A percentile compares a stretch with the other conserved stretches of the same genome.
Conservation (phyloP, 2,113 vertebrate genomes). For the Gadus macrocephalus region DNA sequence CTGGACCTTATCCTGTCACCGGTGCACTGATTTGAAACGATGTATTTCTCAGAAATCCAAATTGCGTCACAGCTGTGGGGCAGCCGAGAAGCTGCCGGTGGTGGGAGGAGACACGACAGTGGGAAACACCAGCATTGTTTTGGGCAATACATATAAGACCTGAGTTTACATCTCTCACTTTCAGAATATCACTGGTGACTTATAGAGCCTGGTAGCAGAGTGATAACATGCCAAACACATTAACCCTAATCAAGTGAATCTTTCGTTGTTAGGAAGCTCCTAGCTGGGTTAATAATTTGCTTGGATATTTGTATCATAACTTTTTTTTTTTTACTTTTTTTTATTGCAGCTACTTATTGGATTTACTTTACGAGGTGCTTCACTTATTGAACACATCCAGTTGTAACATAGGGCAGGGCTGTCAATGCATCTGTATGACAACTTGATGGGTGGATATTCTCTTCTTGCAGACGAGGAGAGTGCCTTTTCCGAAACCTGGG, state of each 20-base stretch:
- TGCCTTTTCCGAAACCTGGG: slow-evolving; percentile 48
- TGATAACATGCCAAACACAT: not conserved
- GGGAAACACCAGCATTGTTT: not conserved
- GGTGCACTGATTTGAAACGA: not conserved
- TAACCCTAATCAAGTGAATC: slow-evolving; percentile 19
- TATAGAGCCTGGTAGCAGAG: not conserved
- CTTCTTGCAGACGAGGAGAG: slow-evolving; percentile 67
- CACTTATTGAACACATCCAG: not conserved
- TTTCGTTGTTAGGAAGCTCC: not conserved
- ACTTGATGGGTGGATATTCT: slow-evolving; percentile 28
- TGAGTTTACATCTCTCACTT: not conserved
- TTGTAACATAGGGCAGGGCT: not conserved
- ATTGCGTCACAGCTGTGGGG: slow-evolving; percentile 34
- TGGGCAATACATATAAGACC: slow-evolving; percentile 10
- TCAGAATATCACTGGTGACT: not conserved
- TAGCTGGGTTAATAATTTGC: slow-evolving; percentile 2
- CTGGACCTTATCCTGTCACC: too few relatives aligned
- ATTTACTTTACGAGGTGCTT: not conserved
- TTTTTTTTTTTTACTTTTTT: not conserved
- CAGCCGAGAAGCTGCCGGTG: slow-evolving; percentile 13
- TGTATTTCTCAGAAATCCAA: not conserved
- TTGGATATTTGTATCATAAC: slow-evolving; percentile 1
- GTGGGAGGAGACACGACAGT: slow-evolving; percentile 32
- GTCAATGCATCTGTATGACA: slow-evolving; percentile 34
- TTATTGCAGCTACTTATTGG: too few relatives aligned